Percentiles rank a stretch among this genome's conserved stretches.
These are phyloP conservation scores for Gymnothorax javanicus DNA, from an alignment of 2,797 vertebrate species.

Conservation along the genomic window DNA sequence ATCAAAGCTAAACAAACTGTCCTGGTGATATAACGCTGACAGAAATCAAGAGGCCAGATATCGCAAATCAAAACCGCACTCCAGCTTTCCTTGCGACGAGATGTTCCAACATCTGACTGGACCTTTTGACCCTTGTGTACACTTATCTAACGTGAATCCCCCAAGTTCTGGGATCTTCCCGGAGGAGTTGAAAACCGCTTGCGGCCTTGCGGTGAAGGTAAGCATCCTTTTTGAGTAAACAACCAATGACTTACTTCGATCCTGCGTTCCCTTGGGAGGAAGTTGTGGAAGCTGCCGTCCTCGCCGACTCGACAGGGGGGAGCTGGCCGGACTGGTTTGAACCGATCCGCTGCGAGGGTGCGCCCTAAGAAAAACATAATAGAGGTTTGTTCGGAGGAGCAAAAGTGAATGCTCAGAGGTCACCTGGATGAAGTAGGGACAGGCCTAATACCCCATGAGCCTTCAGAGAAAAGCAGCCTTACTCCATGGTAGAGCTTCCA, in stretches of 20 bases:
- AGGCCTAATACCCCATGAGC: not conserved
- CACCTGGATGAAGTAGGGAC: not conserved
- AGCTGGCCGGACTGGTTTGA: conserved; percentile 79
- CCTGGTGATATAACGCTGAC: not conserved
- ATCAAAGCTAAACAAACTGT: not conserved
- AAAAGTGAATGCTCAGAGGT: not conserved
- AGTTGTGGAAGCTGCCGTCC: conserved; percentile 79
- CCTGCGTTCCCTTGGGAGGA: conserved; percentile 75
- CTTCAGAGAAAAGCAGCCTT: not conserved
- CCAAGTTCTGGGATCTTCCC: not conserved
- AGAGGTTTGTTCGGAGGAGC: too few species aligned
- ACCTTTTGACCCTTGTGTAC: not conserved
- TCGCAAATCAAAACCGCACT: not conserved
- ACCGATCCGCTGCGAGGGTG: conserved; percentile 78
- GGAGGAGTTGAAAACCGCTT: not conserved
- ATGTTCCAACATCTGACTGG: not conserved
- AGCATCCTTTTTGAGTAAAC: not conserved
- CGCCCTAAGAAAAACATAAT: conserved; percentile 66
- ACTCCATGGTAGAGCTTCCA: not conserved
- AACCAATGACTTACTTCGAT: conserved; percentile 77
- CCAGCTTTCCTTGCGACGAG: not conserved
- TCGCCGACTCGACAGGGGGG: conserved; percentile 72
- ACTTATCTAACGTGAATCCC: not conserved
- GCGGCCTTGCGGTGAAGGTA: not conserved
- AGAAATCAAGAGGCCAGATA: not conserved